These are phyloP conservation scores for Macaca nemestrina DNA, from an alignment of 2,113 vertebrate genomes.

Conservation along the genomic window DNA sequence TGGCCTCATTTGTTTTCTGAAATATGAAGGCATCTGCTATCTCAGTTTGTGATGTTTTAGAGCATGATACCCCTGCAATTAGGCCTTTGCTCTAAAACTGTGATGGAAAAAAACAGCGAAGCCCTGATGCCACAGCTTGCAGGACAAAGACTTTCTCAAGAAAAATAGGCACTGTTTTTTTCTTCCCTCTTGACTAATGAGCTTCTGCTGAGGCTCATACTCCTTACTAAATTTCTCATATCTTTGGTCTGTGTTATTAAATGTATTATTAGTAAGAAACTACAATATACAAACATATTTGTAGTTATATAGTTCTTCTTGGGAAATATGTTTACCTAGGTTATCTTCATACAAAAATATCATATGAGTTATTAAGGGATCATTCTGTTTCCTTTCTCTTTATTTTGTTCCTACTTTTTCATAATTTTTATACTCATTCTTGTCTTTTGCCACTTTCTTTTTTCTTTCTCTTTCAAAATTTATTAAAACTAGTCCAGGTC, in stretches of 20 bases:
- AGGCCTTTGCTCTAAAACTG: background rate
- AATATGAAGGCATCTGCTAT: background rate
- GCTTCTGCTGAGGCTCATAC: background rate
- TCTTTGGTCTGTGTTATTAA: background rate
- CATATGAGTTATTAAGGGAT: background rate
- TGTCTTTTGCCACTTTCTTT: background rate
- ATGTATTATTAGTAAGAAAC: background rate
- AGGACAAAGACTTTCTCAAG: background rate
- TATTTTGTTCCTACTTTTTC: background rate
- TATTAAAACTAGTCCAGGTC: background rate
- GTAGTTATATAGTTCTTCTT: background rate
- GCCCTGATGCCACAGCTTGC: background rate
- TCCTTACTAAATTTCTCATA: background rate
- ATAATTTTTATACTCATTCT: background rate
- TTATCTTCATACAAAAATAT: background rate
- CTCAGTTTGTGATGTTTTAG: background rate
- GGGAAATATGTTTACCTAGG: background rate
- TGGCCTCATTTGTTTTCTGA: background rate
- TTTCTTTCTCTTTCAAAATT: background rate
- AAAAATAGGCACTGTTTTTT: background rate
- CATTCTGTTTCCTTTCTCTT: background rate
- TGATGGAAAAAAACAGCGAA: background rate
- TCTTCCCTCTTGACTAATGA: background rate
- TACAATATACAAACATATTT: background rate
- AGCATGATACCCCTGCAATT: background rate